Conservation (phyloP, 2,797 vertebrate genomes). For the Pelobates cultripes region DNA sequence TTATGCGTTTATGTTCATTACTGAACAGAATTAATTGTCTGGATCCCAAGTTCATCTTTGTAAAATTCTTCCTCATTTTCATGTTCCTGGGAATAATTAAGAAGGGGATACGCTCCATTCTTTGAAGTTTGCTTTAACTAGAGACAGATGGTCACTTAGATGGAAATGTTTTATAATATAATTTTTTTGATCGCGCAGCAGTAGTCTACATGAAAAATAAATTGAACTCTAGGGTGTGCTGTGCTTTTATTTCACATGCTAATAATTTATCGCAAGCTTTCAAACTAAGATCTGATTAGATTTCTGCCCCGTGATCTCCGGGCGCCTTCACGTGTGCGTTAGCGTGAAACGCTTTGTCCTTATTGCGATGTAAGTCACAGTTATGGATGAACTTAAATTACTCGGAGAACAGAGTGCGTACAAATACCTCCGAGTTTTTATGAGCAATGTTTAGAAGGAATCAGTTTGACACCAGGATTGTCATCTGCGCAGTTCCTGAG, state of each 20-base stretch:
- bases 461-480: background rate
- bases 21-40: conserved; percentile 32
- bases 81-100: conserved; percentile 44
- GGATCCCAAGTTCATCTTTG: conserved; percentile 29
- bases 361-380: background rate
- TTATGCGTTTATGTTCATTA: background rate
- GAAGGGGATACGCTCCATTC: background rate
- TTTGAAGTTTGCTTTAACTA: conserved; percentile 41
- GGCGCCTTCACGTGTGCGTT: background rate
- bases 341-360: background rate
- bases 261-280: conserved; percentile 34
- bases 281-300: conserved; percentile 8
- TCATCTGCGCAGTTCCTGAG: background rate
- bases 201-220: conserved; percentile 43
- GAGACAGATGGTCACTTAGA: conserved; percentile 38
- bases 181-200: background rate
- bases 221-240: conserved; percentile 46
- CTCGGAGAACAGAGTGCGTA: background rate
- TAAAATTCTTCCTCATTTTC: conserved; percentile 15
- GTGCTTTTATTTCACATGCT: conserved; percentile 48
- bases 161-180: conserved; percentile 32
- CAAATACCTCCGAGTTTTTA: background rate
- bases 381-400: background rate
- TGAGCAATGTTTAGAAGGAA: background rate
- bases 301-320: conserved; percentile 9